Conservation (phyloP, 2,797 vertebrate genomes). For the Hipposideros larvatus region DNA sequence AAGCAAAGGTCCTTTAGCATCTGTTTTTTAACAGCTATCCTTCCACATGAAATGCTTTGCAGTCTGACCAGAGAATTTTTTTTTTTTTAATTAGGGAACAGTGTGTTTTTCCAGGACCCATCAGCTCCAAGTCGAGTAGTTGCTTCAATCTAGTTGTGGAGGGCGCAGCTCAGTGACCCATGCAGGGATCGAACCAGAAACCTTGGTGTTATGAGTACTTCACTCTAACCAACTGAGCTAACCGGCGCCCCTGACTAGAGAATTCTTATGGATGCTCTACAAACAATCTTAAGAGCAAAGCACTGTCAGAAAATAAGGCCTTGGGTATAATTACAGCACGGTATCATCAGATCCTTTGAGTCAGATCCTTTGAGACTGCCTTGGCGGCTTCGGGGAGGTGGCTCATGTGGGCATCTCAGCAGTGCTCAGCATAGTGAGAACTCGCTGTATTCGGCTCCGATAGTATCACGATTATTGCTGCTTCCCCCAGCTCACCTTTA, state of each 20-base stretch:
- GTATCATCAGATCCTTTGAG: not conserved
- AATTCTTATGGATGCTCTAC: not conserved
- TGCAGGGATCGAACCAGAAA: no score
- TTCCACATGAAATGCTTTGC: slow-evolving; percentile 3
- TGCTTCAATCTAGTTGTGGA: no score
- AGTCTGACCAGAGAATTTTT: not conserved
- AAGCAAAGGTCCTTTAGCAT: not conserved
- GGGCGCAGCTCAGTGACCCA: no score
- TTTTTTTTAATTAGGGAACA: no score
- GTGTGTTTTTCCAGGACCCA: no score
- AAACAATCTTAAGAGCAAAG: not conserved
- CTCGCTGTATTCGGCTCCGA: not conserved
- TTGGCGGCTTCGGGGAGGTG: not conserved
- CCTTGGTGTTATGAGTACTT: no score
- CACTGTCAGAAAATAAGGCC: not conserved
- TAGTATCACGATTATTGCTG: not conserved
- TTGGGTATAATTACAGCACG: not conserved
- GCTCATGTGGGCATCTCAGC: not conserved
- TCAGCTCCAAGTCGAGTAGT: no score
- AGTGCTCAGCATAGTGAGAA: accelerated
- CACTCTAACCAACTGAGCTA: no score
- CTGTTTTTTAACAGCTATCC: not conserved
- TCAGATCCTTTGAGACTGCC: not conserved
- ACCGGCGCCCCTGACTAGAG: not conserved
- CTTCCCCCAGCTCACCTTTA: not conserved